Evolutionary conservation across 2,113 vertebrate species (phyloP).

Genomic region (Mesoclemmys tuberculata): DNA sequence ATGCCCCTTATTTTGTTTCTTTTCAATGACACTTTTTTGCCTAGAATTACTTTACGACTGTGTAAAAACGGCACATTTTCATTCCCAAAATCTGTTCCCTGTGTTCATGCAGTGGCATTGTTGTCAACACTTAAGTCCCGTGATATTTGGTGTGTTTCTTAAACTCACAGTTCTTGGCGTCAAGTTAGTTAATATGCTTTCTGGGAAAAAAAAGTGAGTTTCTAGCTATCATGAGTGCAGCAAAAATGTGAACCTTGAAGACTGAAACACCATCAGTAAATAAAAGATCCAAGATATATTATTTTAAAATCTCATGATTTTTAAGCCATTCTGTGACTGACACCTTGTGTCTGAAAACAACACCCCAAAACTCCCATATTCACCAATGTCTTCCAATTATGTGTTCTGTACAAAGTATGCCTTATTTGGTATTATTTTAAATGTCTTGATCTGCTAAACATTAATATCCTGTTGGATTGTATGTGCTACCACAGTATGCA

Average conservation of each 20-base stretch:
- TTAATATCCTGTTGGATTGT: too few relatives aligned
- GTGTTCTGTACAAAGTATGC: too few relatives aligned
- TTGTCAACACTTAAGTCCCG: not conserved
- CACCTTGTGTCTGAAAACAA: not conserved
- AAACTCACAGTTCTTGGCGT: not conserved
- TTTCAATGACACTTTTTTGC: not conserved
- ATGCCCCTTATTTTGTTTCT: not conserved
- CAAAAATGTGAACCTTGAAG: not conserved
- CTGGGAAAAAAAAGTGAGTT: not conserved
- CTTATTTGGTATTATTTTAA: too few relatives aligned
- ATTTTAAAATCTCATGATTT: not conserved
- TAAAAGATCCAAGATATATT: not conserved
- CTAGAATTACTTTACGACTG: not conserved
- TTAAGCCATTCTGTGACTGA: accelerated
- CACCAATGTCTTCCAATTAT: too few relatives aligned
- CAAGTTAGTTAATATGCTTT: not conserved
- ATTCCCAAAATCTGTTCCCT: not conserved
- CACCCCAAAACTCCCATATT: too few relatives aligned
- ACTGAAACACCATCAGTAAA: not conserved
- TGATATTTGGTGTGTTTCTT: constrained; percentile 16
- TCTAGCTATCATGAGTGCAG: not conserved
- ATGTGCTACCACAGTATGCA: too few relatives aligned
- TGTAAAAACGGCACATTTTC: not conserved
- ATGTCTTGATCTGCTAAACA: too few relatives aligned
- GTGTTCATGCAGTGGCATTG: not conserved